A percentile compares a stretch with the other conserved stretches of the same genome.
These are phyloP conservation scores for Congeria kusceri DNA, from an alignment of 2,888 invertebrate species.

Conservation along the genomic window DNA sequence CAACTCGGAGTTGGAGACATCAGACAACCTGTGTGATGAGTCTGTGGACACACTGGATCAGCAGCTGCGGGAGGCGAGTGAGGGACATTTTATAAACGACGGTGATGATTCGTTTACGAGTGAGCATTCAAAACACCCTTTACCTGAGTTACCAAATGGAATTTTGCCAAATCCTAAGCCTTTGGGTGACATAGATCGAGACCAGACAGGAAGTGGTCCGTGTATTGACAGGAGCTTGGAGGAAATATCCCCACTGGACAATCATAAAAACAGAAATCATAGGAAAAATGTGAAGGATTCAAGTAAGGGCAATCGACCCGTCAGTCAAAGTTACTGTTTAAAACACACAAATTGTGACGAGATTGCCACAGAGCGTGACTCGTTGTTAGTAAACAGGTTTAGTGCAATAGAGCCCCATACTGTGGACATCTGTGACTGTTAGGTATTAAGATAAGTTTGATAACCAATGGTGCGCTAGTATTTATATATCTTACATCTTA, in stretches of 20 bases:
- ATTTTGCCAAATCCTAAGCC: conserved; percentile 64
- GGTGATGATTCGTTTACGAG: conserved; percentile 25
- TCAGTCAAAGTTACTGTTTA: conserved; percentile 57
- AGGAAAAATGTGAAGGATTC: conserved; percentile 54
- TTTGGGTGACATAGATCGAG: conserved; percentile 54
- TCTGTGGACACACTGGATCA: conserved; percentile 13
- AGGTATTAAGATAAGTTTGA: conserved; percentile 17
- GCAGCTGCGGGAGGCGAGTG: conserved; percentile 2
- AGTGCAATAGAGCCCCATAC: conserved; percentile 63
- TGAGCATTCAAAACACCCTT: conserved; percentile 39
- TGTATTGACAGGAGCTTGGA: conserved; percentile 81
- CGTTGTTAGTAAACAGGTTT: conserved; percentile 49
- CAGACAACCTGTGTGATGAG: conserved; percentile 15
- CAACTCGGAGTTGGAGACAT: conserved; percentile 52
- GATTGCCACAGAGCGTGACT: conserved; percentile 27
- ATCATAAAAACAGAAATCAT: conserved; percentile 57
- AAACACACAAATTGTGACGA: conserved; percentile 31
- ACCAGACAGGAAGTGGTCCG: conserved; percentile 71
- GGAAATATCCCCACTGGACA: conserved; percentile 73
- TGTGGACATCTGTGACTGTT: conserved; percentile 62
- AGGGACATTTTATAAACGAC: conserved; percentile 16
- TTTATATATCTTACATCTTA: too few relatives aligned
- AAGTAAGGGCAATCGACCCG: conserved; percentile 47
- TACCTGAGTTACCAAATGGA: conserved; percentile 54
- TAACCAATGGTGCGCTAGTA: too few relatives aligned